These are phyloP conservation scores for Parelbella ahira DNA, from an alignment of 2,888 invertebrate genomes.

Conservation along the genomic window DNA sequence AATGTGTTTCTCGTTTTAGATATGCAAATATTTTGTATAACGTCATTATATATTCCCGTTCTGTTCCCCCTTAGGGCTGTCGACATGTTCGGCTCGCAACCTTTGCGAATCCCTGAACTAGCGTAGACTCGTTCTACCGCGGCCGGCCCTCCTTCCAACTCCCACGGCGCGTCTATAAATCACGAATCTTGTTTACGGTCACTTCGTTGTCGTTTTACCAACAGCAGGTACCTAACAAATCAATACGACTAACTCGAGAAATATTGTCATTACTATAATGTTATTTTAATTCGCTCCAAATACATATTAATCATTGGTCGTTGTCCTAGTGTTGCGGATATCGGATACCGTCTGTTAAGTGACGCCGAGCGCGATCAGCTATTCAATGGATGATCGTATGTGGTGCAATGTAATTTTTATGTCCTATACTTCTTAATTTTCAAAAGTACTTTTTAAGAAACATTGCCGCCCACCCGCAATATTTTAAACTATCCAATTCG, in stretches of 20 bases:
- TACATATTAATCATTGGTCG: conserved; percentile 51
- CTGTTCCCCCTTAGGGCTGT: conserved; percentile 1
- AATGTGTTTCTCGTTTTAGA: no score
- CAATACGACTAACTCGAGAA: conserved; percentile 25
- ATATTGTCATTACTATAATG: conserved; percentile 32
- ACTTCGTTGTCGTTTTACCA: conserved; percentile 5
- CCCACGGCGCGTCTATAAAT: conserved; percentile 13
- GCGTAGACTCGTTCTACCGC: conserved; percentile 9
- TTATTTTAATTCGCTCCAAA: conserved; percentile 32
- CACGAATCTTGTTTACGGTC: conserved; percentile 15
- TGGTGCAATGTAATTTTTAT: no score
- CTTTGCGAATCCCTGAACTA: conserved; percentile 16
- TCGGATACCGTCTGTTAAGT: no score
- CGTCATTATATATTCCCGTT: conserved; percentile 15
- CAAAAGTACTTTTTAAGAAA: no score
- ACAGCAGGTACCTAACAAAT: conserved; percentile 14
- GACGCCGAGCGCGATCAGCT: no score
- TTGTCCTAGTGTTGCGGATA: no score
- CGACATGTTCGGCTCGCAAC: conserved; percentile 2
- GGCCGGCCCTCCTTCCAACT: conserved; percentile 8
- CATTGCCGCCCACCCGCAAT: no score
- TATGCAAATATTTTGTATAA: no score
- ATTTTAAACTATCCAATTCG: no score
- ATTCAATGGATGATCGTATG: no score
- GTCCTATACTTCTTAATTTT: no score